Percentiles rank a stretch among this genome's conserved stretches.
phyloP scores from a whole-genome alignment of 92 coral and sea anemone species.

The Diadumene lineata region DNA sequence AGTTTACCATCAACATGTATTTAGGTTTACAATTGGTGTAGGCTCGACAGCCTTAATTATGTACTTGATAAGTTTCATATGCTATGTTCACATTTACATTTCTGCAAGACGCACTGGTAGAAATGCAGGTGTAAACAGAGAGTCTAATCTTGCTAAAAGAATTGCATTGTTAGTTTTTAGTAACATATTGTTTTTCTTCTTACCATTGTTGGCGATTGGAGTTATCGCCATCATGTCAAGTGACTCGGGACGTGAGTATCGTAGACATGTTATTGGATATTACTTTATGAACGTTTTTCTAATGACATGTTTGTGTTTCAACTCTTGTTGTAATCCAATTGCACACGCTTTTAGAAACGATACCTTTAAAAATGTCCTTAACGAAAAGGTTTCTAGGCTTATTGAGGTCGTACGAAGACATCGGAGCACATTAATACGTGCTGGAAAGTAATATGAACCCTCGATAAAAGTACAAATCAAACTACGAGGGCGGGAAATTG shows the following conservation, averaged over 20 bases:
- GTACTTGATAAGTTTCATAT: slow-evolving; percentile 10
- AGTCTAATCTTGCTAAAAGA: slow-evolving; percentile 34
- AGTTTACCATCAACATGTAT: background rate
- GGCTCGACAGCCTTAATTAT: slow-evolving; percentile 2
- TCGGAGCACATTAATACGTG: too few relatives aligned
- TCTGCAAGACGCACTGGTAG: slow-evolving; percentile 17
- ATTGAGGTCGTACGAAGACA: too few relatives aligned
- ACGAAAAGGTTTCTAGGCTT: background rate
- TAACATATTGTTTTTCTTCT: slow-evolving; percentile 31
- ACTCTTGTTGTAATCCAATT: slow-evolving; percentile 45
- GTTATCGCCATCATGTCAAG: too few relatives aligned
- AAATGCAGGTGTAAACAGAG: slow-evolving; percentile 24
- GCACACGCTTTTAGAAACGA: slow-evolving; percentile 40
- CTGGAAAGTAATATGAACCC: too few relatives aligned
- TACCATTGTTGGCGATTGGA: slow-evolving; percentile 22
- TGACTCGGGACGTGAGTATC: too few relatives aligned
- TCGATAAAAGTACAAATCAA: too few relatives aligned
- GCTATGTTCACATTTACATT: slow-evolving; percentile 39
- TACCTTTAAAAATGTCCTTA: slow-evolving; percentile 26
- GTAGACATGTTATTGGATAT: slow-evolving; percentile 21
- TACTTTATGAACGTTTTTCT: slow-evolving; percentile 21
- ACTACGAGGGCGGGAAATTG: too few relatives aligned
- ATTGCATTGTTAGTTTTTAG: slow-evolving; percentile 35
- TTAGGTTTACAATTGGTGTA: slow-evolving; percentile 13
- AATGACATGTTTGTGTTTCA: slow-evolving; percentile 29